A percentile compares a stretch with the other conserved stretches of the same genome.
Conservation (phyloP, 1,140 invertebrate species). For the Cheumatopsyche charites region DNA sequence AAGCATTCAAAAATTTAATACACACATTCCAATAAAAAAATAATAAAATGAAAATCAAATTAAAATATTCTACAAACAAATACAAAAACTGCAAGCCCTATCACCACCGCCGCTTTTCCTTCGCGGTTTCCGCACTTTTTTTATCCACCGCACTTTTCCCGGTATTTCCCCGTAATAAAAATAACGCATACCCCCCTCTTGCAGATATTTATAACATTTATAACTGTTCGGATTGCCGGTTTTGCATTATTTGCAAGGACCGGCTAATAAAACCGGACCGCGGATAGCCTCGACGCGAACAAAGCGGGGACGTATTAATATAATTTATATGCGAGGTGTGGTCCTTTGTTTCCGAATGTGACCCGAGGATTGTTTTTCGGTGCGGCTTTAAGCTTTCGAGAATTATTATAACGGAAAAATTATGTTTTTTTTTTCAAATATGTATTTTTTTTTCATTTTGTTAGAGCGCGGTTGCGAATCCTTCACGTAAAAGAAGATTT, state of each 20-base stretch:
- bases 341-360: constrained; percentile 1
- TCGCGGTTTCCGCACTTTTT: not conserved
- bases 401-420: too few relatives aligned
- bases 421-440: too few relatives aligned
- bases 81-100: too few relatives aligned
- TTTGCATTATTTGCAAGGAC: constrained; percentile 22
- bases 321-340: constrained; percentile 6
- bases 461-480: too few relatives aligned
- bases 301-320: constrained; percentile 22
- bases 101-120: not conserved
- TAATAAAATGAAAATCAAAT: too few relatives aligned
- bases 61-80: too few relatives aligned
- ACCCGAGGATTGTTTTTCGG: too few relatives aligned
- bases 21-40: too few relatives aligned
- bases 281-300: constrained; percentile 15
- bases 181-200: not conserved
- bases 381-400: too few relatives aligned
- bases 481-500: too few relatives aligned
- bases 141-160: not conserved
- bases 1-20: too few relatives aligned
- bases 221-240: constrained; percentile 21
- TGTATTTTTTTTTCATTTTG: too few relatives aligned
- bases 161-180: not conserved
- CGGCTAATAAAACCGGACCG: constrained; percentile 10
- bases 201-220: constrained; percentile 24